phyloP scores from a whole-genome alignment of 1,140 invertebrate genomes.

The Potamilus streckersoni region DNA sequence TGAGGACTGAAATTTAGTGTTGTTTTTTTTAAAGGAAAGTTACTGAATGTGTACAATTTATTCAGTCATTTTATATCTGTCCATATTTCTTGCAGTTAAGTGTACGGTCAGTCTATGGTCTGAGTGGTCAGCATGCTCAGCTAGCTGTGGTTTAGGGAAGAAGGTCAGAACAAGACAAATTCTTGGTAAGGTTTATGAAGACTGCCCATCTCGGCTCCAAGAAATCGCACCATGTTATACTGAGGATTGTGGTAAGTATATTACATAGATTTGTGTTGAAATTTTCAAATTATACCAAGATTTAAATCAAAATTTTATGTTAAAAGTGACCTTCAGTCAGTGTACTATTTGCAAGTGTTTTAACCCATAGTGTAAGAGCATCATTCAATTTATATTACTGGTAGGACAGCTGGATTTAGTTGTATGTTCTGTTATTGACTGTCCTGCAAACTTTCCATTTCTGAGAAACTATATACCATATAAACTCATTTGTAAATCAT shows the following conservation, averaged over 20 bases:
- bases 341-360: background rate
- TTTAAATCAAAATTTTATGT: background rate
- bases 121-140: conserved; percentile 33
- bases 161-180: conserved; percentile 16
- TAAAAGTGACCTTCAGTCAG: background rate
- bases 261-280: background rate
- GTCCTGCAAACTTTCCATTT: too few species aligned
- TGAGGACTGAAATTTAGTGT: too few species aligned
- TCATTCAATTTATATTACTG: background rate
- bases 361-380: background rate
- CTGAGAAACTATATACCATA: too few species aligned
- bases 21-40: too few species aligned
- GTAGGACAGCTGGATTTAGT: background rate
- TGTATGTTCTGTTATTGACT: too few species aligned
- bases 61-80: background rate
- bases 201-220: conserved; percentile 14
- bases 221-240: conserved; percentile 12
- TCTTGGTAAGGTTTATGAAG: background rate
- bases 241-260: conserved; percentile 22
- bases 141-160: conserved; percentile 20
- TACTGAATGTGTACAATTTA: too few species aligned
- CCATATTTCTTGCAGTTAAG: conserved; percentile 11
- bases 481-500: too few species aligned
- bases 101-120: conserved; percentile 28
- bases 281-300: conserved; percentile 1